phyloP scores from a whole-genome alignment of 2,113 vertebrate species.

The Peromyscus polionotus region DNA sequence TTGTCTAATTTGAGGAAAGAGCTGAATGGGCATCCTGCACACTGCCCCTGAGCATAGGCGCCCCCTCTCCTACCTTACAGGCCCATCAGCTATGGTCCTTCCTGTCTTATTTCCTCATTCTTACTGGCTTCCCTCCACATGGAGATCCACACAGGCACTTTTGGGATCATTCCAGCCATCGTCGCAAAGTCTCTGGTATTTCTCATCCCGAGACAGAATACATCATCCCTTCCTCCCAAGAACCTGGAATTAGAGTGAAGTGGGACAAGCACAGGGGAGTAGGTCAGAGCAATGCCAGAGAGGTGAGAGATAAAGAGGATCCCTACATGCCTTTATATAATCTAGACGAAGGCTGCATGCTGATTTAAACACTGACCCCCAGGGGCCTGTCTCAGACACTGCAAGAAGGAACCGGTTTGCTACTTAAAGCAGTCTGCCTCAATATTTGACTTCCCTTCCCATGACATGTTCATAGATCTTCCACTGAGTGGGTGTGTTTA shows the following conservation, averaged over 20 bases:
- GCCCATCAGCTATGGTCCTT: not conserved
- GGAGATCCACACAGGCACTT: not conserved
- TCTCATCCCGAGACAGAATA: not conserved
- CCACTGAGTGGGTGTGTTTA: not conserved
- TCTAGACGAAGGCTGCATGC: not conserved
- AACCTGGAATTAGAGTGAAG: not conserved
- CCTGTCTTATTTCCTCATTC: not conserved
- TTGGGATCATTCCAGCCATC: not conserved
- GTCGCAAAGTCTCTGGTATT: not conserved
- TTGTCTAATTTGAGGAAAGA: slow-evolving; percentile 20
- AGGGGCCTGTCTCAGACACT: not conserved
- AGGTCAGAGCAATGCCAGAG: not conserved
- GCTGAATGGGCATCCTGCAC: no score
- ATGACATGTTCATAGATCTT: not conserved
- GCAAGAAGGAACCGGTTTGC: not conserved
- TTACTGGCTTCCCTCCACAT: not conserved
- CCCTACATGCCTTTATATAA: not conserved
- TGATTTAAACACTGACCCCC: not conserved
- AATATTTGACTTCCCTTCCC: not conserved
- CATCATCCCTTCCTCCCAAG: not conserved
- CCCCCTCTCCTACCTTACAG: not conserved
- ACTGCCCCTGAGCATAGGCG: not conserved
- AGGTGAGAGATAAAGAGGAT: not conserved
- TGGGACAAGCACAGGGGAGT: not conserved
- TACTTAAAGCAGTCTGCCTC: not conserved